Evolutionary conservation across 2,113 vertebrate species (phyloP).

Genomic region (Crocuta crocuta): DNA sequence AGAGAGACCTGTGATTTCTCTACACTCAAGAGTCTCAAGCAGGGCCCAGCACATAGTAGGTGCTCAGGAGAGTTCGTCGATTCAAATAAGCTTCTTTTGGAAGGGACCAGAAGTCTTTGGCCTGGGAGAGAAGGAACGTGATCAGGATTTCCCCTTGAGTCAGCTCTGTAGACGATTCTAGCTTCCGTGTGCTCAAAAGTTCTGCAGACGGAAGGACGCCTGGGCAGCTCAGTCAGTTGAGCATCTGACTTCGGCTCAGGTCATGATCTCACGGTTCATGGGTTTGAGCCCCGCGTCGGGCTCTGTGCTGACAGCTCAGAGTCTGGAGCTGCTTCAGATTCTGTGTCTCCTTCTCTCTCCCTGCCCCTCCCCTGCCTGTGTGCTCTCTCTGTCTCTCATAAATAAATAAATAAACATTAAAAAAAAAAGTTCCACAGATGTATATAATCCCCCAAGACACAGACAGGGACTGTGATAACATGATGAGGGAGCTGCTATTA

Average conservation of each 20-base stretch:
- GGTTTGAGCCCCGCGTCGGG: too few relatives aligned
- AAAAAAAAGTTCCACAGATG: too few relatives aligned
- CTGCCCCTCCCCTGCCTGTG: too few relatives aligned
- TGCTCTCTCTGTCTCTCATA: too few relatives aligned
- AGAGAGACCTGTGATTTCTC: background rate
- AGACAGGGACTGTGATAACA: background rate
- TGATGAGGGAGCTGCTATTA: background rate
- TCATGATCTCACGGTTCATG: too few relatives aligned
- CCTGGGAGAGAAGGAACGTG: background rate
- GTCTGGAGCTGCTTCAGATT: too few relatives aligned
- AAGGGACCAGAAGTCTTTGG: background rate
- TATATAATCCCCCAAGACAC: background rate
- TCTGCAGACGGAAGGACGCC: fast-evolving
- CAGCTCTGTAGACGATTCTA: background rate
- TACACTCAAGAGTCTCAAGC: background rate
- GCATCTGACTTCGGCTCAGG: too few relatives aligned
- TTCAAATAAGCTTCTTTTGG: background rate
- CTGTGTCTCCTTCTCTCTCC: too few relatives aligned
- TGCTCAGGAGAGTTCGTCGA: background rate
- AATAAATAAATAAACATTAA: too few relatives aligned
- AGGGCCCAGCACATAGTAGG: background rate
- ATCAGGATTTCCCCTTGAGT: background rate
- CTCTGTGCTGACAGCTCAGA: too few relatives aligned
- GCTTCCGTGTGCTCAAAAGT: background rate
- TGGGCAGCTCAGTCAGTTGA: too few relatives aligned